Base-by-base conservation (phyloP, 2,888 invertebrate genomes). In the Isoperla grammatica region DNA sequence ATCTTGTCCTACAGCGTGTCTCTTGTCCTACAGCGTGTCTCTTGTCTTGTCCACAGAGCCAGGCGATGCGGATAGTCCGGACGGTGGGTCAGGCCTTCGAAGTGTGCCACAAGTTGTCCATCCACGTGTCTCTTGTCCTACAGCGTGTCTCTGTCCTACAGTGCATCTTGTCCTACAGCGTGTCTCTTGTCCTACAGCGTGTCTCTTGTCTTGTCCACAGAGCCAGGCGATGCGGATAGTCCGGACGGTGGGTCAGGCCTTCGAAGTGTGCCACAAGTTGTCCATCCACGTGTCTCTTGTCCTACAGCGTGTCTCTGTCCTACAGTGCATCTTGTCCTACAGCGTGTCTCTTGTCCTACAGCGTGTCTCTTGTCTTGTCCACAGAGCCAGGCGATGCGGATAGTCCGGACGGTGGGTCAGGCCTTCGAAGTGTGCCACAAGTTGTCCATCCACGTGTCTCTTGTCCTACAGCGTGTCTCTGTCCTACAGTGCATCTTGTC, bases 351-450 rank as follows among this genome's bases (percentile, higher is more conserved):
- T 29, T 8, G 4, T 8, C 29, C 29, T 29, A 29, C 29, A 29
- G 29, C 8, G 29, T 29, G 29, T 29, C 29, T 29, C 4, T 29
- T 29, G 29, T 29, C 29, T 29, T 8, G 4, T 8, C 29, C 29
- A 12, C 85, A 97, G 97, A 94, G 90, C 76, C 96, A 98, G 81
- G 98, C 98, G 35, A 96, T 98, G 95, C 85, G 92, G 68, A 93
- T 99, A 68, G 99, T 99, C 63, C 86, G 97, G 70, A 98, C 98
- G 6, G 94, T 99, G 67, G 98, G 98, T 49, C 98, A 99, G 78
- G 98, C 98, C 39, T 99, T 99, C 78, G 98, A 99, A 78, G 97
- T 98, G 74, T 98, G 97, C 82, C 97, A 98, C 84, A 95, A 96
- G 79, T 82, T 92, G 77, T 87, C 89, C 71, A 80, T 84, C 70